Base-by-base conservation (phyloP, 1,140 invertebrate species). In the Drosophila bifasciata region DNA sequence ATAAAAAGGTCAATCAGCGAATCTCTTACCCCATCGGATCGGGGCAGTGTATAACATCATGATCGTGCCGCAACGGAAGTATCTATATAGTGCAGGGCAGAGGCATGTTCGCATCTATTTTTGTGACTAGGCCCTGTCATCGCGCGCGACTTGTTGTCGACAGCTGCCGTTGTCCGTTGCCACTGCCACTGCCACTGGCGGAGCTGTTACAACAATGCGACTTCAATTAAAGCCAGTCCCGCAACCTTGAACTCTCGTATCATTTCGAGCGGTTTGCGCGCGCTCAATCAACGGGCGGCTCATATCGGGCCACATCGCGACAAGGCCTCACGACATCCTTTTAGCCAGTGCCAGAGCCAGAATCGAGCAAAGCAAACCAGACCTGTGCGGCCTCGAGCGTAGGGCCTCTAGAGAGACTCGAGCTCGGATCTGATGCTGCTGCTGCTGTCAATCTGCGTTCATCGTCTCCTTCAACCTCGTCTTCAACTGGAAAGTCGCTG, bases 91-190 rank as follows among this genome's bases (percentile, higher is more conserved):
- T 46, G 44, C 19, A 44, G 23, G 23, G 5, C 41, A 46, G 16
- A 48, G 58, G 19, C 23, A 32, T 36, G 32, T 36, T 46, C 45
- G 53, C 67, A 71, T 86, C 81, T 85, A 85, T 85, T 85, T 85
- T 85, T 80, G 81, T 86, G 80, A 69, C 81, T 77, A 68, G 17
- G 72, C 77, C 77, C 81, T 86, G 80, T 81, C 80, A 86, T 77
- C 80, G 80, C 81, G 80, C 81, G 48, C 32, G 44, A 67, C 74
- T 76, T 61, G 64, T 45, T 64, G 61, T 73, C 58, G 78, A 72
- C 76, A 72, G 75, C 74, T 78, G 79, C 69, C 71, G 32, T 25
- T 46, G 46, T 13, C 46, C 17, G 49, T n/a, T 69, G 70, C 39
- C 39, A 25, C 44, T 50, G 32, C 8, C 19, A 19, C 19, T 21